Conservation (phyloP, 2,113 vertebrate species). For the Cebidichthys violaceus region DNA sequence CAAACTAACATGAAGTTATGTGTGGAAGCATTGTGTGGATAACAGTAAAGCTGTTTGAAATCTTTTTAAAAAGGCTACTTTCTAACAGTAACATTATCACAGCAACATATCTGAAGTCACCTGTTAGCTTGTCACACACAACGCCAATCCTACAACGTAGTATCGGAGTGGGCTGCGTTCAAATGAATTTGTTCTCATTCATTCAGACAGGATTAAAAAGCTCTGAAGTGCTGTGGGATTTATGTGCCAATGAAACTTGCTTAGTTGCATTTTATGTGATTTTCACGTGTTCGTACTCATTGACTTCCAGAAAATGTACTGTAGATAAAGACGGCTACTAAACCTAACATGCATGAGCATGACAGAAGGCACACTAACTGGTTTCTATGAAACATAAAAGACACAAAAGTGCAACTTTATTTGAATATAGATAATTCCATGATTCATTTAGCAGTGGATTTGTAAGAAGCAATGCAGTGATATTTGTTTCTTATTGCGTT, state of each 20-base stretch:
- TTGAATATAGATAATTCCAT: constrained; percentile 29
- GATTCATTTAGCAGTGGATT: constrained; percentile 76
- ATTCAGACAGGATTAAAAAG: background rate
- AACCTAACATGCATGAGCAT: no score
- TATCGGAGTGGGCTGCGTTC: background rate
- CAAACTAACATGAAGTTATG: background rate
- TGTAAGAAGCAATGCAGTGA: constrained; percentile 55
- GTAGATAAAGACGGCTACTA: no score
- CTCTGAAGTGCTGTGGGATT: background rate
- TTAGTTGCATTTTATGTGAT: background rate
- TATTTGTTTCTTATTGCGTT: constrained; percentile 36
- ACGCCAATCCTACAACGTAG: background rate
- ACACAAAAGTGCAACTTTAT: no score
- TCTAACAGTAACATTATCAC: background rate
- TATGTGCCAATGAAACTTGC: background rate
- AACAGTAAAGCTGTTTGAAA: background rate
- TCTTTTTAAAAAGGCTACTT: no score
- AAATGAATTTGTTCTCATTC: background rate
- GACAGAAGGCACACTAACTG: no score
- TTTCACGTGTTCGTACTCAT: background rate
- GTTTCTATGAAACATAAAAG: no score
- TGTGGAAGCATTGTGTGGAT: background rate
- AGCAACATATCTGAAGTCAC: background rate
- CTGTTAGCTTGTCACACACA: background rate
- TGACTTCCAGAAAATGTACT: background rate